Evolutionary conservation across 2,113 vertebrate species (phyloP), one percentile per base, ranked within the genome.

Genomic region (Oreochromis tanganicae): DNA sequence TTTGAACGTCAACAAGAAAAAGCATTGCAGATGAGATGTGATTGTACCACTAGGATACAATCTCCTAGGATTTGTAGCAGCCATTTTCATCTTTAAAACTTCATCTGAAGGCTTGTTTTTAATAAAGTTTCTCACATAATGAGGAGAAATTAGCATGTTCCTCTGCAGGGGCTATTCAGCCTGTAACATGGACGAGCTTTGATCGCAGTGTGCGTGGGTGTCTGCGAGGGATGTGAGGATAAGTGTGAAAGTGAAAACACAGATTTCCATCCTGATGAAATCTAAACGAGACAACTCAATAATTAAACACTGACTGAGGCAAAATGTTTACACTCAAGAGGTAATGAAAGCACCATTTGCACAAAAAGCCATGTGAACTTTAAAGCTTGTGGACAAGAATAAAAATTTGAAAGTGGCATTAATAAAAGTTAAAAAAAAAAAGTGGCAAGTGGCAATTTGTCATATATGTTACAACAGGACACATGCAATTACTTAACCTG

Each of bases 231-330:
- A 57, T 16, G 13, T 43, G 43, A 63, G 5, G 29, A 54, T 38
- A 36, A 86, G 84, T 79, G 80, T 78, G 80, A 85, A 84, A 82
- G 34, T 61, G 63, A 86, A 56, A 48, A 71, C 61, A 56, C 55
- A 24, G 52, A 84, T 88, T 88, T 87, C 36, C 1, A 41, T 66
- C 48, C 55, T 54, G 50, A 81, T 82, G 54, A 55, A 84, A 78
- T 89, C 43, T 34, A 32, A 63, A 41, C 80, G 82, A 87, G 55
- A 88, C 88, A 89, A 55, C 81, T 89, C 29, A 71, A 32, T 91
- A 90, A 90, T 92, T 91, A 89, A 93, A 93, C 68, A 80, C 83
- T 34, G 50, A 32, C 81, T 2, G 11, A 79, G 21, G 56, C 38
- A 36, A 66, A 84, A 80, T 43, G 63, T 83, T 87, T 57, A n/a